Percentiles rank a stretch among this genome's conserved stretches.
Evolutionary conservation across 2,888 invertebrate species (phyloP).

Genomic region (Chaitophorus viminalis): DNA sequence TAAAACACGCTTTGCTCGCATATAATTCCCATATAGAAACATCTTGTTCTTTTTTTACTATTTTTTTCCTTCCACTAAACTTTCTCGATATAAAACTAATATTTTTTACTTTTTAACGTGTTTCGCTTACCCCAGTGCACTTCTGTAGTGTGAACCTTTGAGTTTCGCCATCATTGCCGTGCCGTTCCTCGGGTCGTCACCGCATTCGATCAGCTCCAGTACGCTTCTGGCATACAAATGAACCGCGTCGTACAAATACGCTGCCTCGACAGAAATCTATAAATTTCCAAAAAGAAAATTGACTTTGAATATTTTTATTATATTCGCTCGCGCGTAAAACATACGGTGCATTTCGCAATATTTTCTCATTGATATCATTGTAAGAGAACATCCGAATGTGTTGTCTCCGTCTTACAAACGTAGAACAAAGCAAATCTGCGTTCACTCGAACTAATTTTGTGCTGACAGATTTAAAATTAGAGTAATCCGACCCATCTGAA

Average conservation of each 20-base stretch:
- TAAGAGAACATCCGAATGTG: too few species aligned
- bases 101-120: slow-evolving; percentile 11
- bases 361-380: too few species aligned
- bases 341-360: background rate
- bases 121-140: slow-evolving; percentile 82
- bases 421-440: too few species aligned
- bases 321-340: background rate
- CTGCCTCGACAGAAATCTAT: slow-evolving; percentile 87
- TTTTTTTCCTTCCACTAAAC: background rate
- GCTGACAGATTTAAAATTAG: too few species aligned
- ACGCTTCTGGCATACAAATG: slow-evolving; percentile 89
- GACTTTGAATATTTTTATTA: background rate
- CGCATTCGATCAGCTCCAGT: slow-evolving; percentile 75
- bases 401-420: too few species aligned
- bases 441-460: too few species aligned
- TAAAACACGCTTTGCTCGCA: slow-evolving; percentile 3
- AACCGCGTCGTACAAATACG: slow-evolving; percentile 93
- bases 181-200: slow-evolving; percentile 80
- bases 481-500: too few species aligned
- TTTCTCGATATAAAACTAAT: slow-evolving; percentile 28
- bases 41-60: slow-evolving; percentile 2
- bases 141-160: slow-evolving; percentile 81
- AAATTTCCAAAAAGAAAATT: background rate
- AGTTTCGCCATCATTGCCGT: slow-evolving; percentile 82
- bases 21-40: slow-evolving; percentile 16